Evolutionary conservation across 2,888 invertebrate species (phyloP), one percentile per base, ranked within the genome.

Genomic region (Ochropleura plecta): DNA sequence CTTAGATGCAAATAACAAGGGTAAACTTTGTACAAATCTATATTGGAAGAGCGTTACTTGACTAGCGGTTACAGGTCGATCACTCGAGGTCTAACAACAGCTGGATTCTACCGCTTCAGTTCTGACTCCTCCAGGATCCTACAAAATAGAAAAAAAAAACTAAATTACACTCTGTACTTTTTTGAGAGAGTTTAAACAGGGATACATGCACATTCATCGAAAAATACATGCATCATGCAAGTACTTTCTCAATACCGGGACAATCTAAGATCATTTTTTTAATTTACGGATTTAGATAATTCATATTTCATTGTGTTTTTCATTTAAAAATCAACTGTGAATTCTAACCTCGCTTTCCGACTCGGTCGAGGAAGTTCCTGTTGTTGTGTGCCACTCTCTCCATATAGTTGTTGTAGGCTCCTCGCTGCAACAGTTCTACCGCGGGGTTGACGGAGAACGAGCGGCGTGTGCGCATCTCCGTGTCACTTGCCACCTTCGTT

Each of bases 291-390:
- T 78, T 46, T 53, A 44, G 42, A 18, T 46, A 0, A 79, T 57
- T 73, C 75, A 78, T 79, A 75, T 74, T 73, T 73, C 42, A 77
- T 62, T 55, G 20, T 4, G 7, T 59, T 67, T 51, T 64, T 74
- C 12, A 57, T n/a, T 40, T 14, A 46, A n/a, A 30, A 63, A 70
- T 30, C 18, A 62, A 46, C 51, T 46, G 48, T 66, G 30, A 40
- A 60, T 63, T 82, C 95, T 93, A 88, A 96, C 96, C 95, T 94
- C 95, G 89, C 89, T 96, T 95, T 49, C 95, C 96, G 70, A 96
- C 89, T 73, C 91, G 91, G 87, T 95, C 92, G 70, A 96, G 91
- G 86, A 89, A 92, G 73, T 91, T 87, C 76, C 95, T 88, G 90
- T 96, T 96, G 73, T 91, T 91, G 68, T 93, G 92, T 4, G 92